Evolutionary conservation across 2,797 vertebrate genomes (phyloP).

Genomic region (Garrulus glandarius): DNA sequence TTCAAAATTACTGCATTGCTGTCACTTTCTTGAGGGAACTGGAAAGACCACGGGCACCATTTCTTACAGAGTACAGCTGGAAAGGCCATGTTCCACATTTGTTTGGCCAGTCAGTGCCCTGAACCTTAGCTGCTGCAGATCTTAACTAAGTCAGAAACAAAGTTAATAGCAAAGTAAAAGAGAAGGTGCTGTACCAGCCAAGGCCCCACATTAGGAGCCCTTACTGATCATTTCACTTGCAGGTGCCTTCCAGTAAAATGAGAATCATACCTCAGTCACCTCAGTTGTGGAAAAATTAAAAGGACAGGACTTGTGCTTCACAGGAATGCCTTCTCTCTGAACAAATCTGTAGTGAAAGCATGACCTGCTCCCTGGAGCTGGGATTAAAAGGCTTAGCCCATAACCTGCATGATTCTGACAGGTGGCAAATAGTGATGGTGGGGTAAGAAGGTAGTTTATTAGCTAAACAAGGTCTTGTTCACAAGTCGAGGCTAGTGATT

Average conservation of each 20-base stretch:
- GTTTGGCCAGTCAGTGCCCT: neutral
- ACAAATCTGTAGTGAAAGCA: neutral
- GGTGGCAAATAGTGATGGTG: neutral
- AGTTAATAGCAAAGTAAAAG: neutral
- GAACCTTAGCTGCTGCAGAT: neutral
- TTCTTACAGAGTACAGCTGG: neutral
- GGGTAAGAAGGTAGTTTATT: neutral
- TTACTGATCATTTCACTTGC: neutral
- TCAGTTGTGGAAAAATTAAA: neutral
- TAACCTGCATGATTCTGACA: neutral
- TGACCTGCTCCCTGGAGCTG: neutral
- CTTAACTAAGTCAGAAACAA: neutral
- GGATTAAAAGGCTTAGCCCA: fast-evolving
- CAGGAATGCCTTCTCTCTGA: neutral
- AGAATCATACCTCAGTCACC: neutral
- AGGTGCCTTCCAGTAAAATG: neutral
- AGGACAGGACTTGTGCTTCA: neutral
- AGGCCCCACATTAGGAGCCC: neutral
- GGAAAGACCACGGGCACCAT: fast-evolving
- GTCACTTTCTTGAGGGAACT: neutral
- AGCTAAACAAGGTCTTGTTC: neutral
- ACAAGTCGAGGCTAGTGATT: neutral
- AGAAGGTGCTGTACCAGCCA: neutral
- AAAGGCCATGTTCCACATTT: fast-evolving
- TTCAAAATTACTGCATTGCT: neutral